Evolutionary conservation across 1,140 invertebrate species (phyloP).

Genomic region (Lordiphosa collinella): DNA sequence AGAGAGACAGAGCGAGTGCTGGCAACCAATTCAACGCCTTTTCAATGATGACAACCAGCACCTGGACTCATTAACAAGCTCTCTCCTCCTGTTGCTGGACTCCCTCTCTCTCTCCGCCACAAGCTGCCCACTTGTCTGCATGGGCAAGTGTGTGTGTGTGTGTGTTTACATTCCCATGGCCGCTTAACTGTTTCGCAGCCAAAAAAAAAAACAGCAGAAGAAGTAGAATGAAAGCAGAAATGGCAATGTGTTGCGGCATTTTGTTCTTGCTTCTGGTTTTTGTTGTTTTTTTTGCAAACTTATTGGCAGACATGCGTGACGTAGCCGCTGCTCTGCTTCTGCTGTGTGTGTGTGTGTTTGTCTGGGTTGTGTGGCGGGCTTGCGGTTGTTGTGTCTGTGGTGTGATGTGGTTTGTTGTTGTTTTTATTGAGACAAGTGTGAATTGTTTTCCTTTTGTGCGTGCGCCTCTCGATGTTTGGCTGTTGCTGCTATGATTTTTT

Average conservation of each 20-base stretch:
- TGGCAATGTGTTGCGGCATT: constrained; percentile 73
- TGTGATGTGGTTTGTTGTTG: constrained; percentile 69
- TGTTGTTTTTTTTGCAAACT: constrained; percentile 56
- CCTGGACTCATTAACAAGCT: constrained; percentile 58
- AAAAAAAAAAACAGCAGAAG: constrained; percentile 20
- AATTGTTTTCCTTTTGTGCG: constrained; percentile 68
- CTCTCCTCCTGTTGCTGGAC: constrained; percentile 33
- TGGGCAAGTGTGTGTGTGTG: constrained; percentile 17
- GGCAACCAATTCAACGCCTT: constrained; percentile 45
- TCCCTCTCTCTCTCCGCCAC: no score
- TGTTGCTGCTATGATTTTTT: constrained; percentile 70
- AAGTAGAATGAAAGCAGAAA: constrained; percentile 41
- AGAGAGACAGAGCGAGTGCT: constrained; percentile 8
- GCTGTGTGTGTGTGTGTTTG: constrained; percentile 36
- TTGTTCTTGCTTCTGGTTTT: constrained; percentile 52
- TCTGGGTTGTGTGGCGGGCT: constrained; percentile 25
- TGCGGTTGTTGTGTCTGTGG: constrained; percentile 28
- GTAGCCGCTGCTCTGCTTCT: constrained; percentile 17
- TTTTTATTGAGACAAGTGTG: constrained; percentile 77
- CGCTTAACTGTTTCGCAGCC: constrained; percentile 61
- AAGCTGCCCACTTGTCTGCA: constrained; percentile 27
- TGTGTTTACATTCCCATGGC: constrained; percentile 50
- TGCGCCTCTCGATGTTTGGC: constrained; percentile 43
- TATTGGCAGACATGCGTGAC: constrained; percentile 68
- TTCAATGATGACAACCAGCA: constrained; percentile 55